phyloP scores from a whole-genome alignment of 2,113 vertebrate genomes.

The Bubo bubo region DNA sequence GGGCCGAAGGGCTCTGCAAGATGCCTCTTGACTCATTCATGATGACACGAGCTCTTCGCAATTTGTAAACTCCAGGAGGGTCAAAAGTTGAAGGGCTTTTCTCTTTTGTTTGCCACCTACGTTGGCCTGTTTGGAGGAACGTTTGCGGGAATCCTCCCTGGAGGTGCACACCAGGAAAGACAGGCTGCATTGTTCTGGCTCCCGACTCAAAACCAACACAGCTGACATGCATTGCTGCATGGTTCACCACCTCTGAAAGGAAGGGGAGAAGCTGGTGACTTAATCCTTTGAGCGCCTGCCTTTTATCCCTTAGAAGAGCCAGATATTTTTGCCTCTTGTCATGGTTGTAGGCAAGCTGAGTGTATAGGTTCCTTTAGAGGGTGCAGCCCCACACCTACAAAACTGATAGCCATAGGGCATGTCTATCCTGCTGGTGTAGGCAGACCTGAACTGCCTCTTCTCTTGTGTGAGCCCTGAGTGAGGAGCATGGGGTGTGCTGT shows the following conservation, averaged over 20 bases:
- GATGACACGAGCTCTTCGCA: neutral
- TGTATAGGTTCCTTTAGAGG: neutral
- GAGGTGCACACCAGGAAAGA: neutral
- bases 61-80: conserved; percentile 4
- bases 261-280: neutral
- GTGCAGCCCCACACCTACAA: conserved; percentile 15
- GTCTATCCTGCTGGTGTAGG: neutral
- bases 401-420: conserved; percentile 13
- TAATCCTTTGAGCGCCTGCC: conserved; percentile 8
- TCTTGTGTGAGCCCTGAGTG: neutral
- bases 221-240: neutral
- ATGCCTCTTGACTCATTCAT: conserved; percentile 12
- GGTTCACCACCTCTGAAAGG: conserved; percentile 41
- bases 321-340: conserved; percentile 11
- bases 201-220: neutral
- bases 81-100: conserved; percentile 51
- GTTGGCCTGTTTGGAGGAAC: neutral
- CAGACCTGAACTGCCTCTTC: neutral
- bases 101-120: conserved; percentile 1
- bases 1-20: neutral
- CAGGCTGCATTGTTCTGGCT: neutral
- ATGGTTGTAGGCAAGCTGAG: neutral
- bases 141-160: neutral
- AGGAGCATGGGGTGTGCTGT: neutral
- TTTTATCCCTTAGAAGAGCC: conserved; percentile 11